Evolutionary conservation across 2,797 vertebrate species (phyloP), one percentile per base, ranked within the genome.

Genomic region (Phrynocephalus forsythii): DNA sequence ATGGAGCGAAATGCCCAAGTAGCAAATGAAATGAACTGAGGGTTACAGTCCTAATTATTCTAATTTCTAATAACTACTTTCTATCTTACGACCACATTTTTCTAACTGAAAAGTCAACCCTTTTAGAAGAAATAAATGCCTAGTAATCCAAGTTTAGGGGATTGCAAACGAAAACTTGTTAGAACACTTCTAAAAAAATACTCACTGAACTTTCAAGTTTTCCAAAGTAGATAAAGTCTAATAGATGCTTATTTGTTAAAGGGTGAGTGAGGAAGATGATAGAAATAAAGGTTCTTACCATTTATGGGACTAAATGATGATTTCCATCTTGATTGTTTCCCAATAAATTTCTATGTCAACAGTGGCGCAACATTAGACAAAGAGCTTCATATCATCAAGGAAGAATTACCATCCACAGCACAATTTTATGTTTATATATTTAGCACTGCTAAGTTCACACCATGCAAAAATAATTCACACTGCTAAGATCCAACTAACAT

Each of bases 161-260:
- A 22, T 52, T 83, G 91, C 20, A 2, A 66, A 86, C 89, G 93
- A 91, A 87, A 94, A 73, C 48, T 4, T 68, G 28, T 44, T 76
- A 88, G n/a, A 72, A 68, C 26, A 86, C 7, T 79, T 82, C 87
- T 87, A 76, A 16, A 86, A 9, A 82, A 1, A 86, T 92, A 86
- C 82, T 91, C 89, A 94, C 72, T 0, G 0, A 81, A 75, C 78
- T 87, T 85, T 89, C 86, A 0, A 0, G 67, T 85, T 82, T 87
- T 83, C 78, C 26, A 93, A 89, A 89, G 87, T 33, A 93, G 95
- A 94, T 28, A 90, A 0, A 90, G 93, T 94, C 93, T 94, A 90
- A 91, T 93, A 92, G 52, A 0, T 6, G 63, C 73, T 86, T 87
- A 10, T 63, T 91, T 92, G 88, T 83, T 48, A 88, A 79, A 33